Evolutionary conservation across 1,140 invertebrate species (phyloP).

Genomic region (Hypothenemus hampei): DNA sequence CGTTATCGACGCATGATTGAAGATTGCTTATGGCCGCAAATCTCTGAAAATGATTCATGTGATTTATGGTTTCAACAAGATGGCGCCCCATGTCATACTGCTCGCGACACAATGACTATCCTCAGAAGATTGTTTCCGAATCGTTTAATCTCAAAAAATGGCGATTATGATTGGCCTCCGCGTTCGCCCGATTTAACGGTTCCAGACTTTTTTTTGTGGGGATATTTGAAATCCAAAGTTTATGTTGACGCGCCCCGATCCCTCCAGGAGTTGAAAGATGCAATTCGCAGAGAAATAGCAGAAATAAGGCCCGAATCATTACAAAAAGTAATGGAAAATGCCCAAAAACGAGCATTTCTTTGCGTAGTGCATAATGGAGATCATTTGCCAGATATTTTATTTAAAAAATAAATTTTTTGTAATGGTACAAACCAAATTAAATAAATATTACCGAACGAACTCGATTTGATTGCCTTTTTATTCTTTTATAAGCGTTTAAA

Average conservation of each 20-base stretch:
- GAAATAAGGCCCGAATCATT: neutral
- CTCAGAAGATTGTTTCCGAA: neutral
- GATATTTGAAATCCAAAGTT: neutral
- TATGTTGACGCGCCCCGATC: neutral
- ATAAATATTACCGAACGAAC: neutral
- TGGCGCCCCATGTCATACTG: neutral
- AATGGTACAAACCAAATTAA: neutral
- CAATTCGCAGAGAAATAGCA: neutral
- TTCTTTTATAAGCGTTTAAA: neutral
- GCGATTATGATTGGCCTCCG: constrained; percentile 37
- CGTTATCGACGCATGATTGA: constrained; percentile 20
- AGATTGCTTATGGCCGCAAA: constrained; percentile 30
- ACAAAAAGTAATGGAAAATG: neutral
- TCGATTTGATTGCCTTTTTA: neutral
- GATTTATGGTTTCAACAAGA: constrained; percentile 2
- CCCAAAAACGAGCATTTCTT: neutral
- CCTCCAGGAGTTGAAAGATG: neutral
- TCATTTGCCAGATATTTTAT: neutral
- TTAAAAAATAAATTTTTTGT: neutral
- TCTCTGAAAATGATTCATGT: constrained; percentile 20
- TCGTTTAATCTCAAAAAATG: neutral
- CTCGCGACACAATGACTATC: neutral
- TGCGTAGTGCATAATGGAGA: neutral
- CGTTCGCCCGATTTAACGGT: constrained; percentile 11
- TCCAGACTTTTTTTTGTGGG: no score